phyloP scores from a whole-genome alignment of 2,888 invertebrate genomes.

The Macaria notata region DNA sequence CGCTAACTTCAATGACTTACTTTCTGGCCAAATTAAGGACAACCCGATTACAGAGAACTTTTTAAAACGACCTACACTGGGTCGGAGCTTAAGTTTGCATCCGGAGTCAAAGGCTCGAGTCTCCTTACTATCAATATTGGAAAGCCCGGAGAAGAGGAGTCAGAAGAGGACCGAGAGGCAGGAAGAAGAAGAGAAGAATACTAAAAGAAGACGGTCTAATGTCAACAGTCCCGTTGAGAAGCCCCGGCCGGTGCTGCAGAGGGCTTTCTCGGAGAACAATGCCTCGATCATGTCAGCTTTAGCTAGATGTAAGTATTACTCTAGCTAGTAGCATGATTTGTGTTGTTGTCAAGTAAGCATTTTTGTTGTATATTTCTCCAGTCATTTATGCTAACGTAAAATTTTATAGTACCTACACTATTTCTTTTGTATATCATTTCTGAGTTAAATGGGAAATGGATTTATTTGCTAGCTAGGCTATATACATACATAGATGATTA shows the following conservation, averaged over 20 bases:
- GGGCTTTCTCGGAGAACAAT: conserved; percentile 90
- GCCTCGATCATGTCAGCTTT: conserved; percentile 88
- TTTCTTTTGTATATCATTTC: no score
- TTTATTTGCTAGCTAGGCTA: no score
- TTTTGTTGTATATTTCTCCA: not conserved
- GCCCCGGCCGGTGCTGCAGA: conserved; percentile 72
- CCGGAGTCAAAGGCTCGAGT: conserved; percentile 51
- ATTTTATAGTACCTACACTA: no score
- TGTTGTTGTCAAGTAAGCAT: conserved; percentile 5
- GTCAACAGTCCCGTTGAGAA: conserved; percentile 34
- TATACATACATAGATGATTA: no score
- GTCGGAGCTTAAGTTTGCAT: conserved; percentile 63
- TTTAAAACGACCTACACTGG: conserved; percentile 45
- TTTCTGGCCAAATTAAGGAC: conserved; percentile 66
- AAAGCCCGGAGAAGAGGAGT: conserved; percentile 54
- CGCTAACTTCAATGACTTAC: conserved; percentile 60
- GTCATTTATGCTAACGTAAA: no score
- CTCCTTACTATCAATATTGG: conserved; percentile 56
- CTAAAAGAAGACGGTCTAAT: conserved; percentile 59
- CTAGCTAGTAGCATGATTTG: conserved; percentile 1
- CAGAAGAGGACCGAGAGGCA: conserved; percentile 86
- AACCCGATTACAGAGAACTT: conserved; percentile 48
- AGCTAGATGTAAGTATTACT: conserved; percentile 82
- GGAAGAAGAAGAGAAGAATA: conserved; percentile 53
- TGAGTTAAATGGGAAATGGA: no score